Percentiles rank a stretch among this genome's conserved stretches.
Evolutionary conservation across 2,888 invertebrate species (phyloP).

Genomic region (Gastrophysa polygoni): DNA sequence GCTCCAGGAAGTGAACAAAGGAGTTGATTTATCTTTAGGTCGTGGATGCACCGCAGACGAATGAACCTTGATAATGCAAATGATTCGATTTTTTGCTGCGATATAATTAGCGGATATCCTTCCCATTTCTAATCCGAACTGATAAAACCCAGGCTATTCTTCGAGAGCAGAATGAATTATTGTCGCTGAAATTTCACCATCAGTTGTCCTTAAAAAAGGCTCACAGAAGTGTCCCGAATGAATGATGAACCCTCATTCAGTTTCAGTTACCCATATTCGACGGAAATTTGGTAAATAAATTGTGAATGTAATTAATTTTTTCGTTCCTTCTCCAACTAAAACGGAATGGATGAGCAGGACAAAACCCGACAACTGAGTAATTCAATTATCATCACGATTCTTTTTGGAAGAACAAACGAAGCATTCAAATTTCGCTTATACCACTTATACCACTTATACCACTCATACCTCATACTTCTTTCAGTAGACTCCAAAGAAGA

Average conservation of each 20-base stretch:
- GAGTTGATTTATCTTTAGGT: not conserved
- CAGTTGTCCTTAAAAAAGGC: not conserved
- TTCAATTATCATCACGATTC: no score
- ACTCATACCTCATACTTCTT: no score
- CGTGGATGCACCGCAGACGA: not conserved
- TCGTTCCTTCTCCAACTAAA: not conserved
- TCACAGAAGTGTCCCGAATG: not conserved
- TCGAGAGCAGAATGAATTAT: not conserved
- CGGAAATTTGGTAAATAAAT: not conserved
- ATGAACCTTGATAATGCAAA: not conserved
- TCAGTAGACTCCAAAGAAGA: no score
- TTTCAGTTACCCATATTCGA: not conserved
- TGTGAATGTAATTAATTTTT: not conserved
- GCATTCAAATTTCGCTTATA: no score
- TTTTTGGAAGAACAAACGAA: no score
- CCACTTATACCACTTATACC: no score
- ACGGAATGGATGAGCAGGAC: not conserved
- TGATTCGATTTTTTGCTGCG: not conserved
- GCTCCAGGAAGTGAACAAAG: not conserved
- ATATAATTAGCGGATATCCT: not conserved
- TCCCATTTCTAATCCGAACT: not conserved
- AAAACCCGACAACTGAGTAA: not conserved
- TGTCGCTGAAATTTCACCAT: not conserved
- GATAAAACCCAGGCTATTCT: not conserved
- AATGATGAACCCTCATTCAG: not conserved